Evolutionary conservation across 2,113 vertebrate genomes (phyloP).

Genomic region (Amblyopsis rosae): DNA sequence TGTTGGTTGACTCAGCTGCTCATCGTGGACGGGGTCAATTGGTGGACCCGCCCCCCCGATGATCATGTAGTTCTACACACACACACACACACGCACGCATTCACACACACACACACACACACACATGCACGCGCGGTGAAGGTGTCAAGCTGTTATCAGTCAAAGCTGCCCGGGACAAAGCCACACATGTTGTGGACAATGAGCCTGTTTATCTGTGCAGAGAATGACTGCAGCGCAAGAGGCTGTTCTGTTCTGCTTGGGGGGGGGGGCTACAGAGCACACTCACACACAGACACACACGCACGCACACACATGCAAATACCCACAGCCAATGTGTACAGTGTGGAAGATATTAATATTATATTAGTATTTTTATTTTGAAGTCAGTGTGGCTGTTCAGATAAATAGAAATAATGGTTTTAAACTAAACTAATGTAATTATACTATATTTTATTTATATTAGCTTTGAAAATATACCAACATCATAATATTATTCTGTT

Average conservation of each 20-base stretch:
- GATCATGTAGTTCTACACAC: constrained; percentile 9
- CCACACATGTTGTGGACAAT: constrained; percentile 25
- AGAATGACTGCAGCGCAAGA: constrained; percentile 9
- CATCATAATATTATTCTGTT: no score
- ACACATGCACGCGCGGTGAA: neutral
- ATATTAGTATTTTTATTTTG: no score
- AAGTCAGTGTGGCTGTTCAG: no score
- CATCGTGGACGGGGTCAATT: constrained; percentile 11
- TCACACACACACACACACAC: constrained; percentile 14
- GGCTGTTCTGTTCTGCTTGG: no score
- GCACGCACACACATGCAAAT: constrained; percentile 5
- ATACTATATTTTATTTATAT: neutral
- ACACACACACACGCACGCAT: no score
- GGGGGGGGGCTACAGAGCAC: constrained; percentile 2
- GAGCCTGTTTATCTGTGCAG: constrained; percentile 27
- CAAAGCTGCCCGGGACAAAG: constrained; percentile 40
- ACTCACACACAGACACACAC: constrained; percentile 7
- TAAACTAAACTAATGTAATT: neutral
- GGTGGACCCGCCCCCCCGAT: constrained; percentile 29
- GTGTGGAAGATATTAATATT: neutral
- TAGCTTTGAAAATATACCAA: neutral
- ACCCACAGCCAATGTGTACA: neutral
- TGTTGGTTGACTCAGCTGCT: constrained; percentile 38
- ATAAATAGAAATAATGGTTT: no score
- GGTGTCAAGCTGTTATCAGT: constrained; percentile 23